Conservation (phyloP, 2,888 invertebrate genomes). For the Caenorhabditis imperialis region DNA sequence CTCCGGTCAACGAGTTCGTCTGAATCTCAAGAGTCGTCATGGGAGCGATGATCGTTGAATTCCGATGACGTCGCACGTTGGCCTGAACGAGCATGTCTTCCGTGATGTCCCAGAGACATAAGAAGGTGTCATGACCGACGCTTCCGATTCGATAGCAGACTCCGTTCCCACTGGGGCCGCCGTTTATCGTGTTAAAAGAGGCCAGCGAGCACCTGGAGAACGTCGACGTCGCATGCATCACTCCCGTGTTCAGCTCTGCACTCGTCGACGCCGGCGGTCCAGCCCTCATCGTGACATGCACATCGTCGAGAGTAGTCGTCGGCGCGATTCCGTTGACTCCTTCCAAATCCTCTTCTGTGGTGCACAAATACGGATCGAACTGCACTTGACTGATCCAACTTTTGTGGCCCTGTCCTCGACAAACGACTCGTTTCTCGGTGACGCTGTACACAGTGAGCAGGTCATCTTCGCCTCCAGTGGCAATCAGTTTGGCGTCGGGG, state of each 20-base stretch:
- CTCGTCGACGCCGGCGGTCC: conserved; percentile 14
- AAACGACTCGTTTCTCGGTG: conserved; percentile 85
- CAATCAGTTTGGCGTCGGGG: conserved; percentile 90
- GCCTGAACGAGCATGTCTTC: conserved; percentile 87
- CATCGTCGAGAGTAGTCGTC: conserved; percentile 15
- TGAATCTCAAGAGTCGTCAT: conserved; percentile 53
- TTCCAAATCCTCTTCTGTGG: conserved; percentile 81
- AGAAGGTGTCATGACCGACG: conserved; percentile 92
- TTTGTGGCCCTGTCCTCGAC: conserved; percentile 96
- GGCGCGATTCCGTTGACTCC: conserved; percentile 4
- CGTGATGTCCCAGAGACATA: conserved; percentile 98
- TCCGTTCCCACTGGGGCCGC: conserved; percentile 33
- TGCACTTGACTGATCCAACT: conserved; percentile 97
- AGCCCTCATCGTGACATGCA: background rate
- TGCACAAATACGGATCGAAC: conserved; percentile 83
- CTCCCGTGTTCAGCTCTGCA: conserved; percentile 14
- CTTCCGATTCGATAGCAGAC: conserved; percentile 72
- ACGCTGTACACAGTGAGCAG: conserved; percentile 97
- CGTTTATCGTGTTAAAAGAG: conserved; percentile 57
- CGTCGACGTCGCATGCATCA: conserved; percentile 38
- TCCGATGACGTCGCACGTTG: conserved; percentile 66
- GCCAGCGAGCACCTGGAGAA: conserved; percentile 57
- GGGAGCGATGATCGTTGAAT: conserved; percentile 63
- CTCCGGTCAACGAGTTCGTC: conserved; percentile 14
- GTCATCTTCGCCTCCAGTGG: conserved; percentile 98